Evolutionary conservation across 2,888 invertebrate genomes (phyloP).

Genomic region (Antitype chi): DNA sequence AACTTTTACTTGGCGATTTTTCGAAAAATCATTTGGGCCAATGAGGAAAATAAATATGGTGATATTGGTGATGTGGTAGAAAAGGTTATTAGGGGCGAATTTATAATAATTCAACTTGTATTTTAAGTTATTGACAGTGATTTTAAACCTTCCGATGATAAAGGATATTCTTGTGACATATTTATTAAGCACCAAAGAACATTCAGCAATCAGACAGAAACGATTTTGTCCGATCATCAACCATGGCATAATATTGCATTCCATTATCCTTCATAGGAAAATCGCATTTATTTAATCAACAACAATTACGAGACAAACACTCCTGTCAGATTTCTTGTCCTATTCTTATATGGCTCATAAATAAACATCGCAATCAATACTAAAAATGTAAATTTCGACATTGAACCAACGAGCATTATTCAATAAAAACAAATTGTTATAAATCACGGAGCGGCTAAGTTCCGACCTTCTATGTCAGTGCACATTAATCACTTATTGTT

Average conservation of each 20-base stretch:
- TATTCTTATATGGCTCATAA: constrained; percentile 42
- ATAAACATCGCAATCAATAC: constrained; percentile 60
- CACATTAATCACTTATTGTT: constrained; percentile 67
- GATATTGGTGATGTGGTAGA: background rate
- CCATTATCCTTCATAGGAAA: constrained; percentile 22
- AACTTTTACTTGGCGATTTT: too few relatives aligned
- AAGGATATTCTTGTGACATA: background rate
- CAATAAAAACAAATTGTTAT: constrained; percentile 66
- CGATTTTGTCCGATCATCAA: background rate
- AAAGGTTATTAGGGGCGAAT: background rate
- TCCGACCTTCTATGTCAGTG: constrained; percentile 61
- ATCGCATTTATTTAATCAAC: constrained; percentile 11
- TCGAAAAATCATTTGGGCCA: too few relatives aligned
- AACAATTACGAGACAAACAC: constrained; percentile 29
- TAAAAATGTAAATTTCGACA: constrained; percentile 64
- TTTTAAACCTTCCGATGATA: background rate
- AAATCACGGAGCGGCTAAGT: constrained; percentile 57
- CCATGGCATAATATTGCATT: background rate
- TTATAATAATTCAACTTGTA: background rate
- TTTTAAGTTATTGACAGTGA: background rate
- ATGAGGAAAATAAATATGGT: too few relatives aligned
- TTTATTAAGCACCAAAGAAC: background rate
- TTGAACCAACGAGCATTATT: constrained; percentile 64
- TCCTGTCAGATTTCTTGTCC: constrained; percentile 30
- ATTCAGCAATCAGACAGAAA: background rate